Evolutionary conservation across 2,888 invertebrate genomes (phyloP), one percentile per base, ranked within the genome.

Genomic region (Brachyptera risi): DNA sequence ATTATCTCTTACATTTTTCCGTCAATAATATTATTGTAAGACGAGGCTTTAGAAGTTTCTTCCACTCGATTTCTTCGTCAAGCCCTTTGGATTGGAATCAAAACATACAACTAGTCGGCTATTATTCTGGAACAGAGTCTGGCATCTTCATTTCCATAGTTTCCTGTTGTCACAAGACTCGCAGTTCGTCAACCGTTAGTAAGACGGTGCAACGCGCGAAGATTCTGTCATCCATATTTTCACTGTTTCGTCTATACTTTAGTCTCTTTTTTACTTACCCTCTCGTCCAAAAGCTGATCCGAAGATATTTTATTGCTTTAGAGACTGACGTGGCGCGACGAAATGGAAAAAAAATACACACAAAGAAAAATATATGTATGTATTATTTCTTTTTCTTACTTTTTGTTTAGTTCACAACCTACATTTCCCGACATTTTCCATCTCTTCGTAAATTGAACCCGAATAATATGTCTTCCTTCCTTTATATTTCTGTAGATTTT

Each of bases 171-270:
- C 50, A 23, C 50, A 11, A 24, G 17, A 15, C 35, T 11, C 7
- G 40, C 23, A 21, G n/a, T 19, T 27, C 37, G 54, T 54, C 54
- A 54, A 9, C 21, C 54, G 54, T 37, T 21, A 19, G 37, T 35
- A 54, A 37, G 37, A 11, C 17, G n/a, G n/a, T 23, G 58, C 26
- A 19, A 60, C 54, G 56, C n/a, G n/a, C n/a, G n/a, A n/a, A 54
- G 23, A 35, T 44, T 42, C 60, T 60, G 60, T 56, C 60, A 60
- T 26, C 35, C 60, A 21, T 42, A 60, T 54, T 56, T 60, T 60
- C 60, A 56, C 47, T 56, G 60, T 60, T 56, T 60, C 37, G n/a
- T n/a, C n/a, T n/a, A n/a, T n/a, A n/a, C n/a, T n/a, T n/a, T n/a
- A n/a, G n/a, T n/a, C n/a, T n/a, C n/a, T 60, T 60, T 37, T 56